Evolutionary conservation across 2,888 invertebrate species (phyloP).

Genomic region (Esperia sulphurella): DNA sequence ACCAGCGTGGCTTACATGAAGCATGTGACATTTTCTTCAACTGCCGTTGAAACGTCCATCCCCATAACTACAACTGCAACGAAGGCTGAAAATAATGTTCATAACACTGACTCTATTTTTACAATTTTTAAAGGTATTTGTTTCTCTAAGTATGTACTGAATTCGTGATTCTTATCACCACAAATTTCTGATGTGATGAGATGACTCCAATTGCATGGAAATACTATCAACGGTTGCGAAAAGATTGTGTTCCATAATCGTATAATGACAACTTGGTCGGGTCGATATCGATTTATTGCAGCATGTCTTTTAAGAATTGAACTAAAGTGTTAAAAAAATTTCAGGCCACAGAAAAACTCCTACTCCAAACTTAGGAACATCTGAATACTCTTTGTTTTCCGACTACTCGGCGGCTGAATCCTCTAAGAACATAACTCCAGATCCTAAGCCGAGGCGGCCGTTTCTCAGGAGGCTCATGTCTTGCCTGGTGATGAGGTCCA

Average conservation of each 20-base stretch:
- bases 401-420: slow-evolving; percentile 21
- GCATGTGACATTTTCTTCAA: slow-evolving; percentile 39
- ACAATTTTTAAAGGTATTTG: slow-evolving; percentile 55
- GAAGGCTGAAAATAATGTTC: slow-evolving; percentile 7
- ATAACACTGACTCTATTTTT: slow-evolving; percentile 33
- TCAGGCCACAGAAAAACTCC: slow-evolving; percentile 43
- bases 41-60: slow-evolving; percentile 18
- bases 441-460: slow-evolving; percentile 43
- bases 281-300: too few relatives aligned
- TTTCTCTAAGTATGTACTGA: too few relatives aligned
- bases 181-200: too few relatives aligned
- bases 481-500: slow-evolving; percentile 51
- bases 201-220: too few relatives aligned
- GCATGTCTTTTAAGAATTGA: too few relatives aligned
- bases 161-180: too few relatives aligned
- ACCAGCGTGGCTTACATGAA: slow-evolving; percentile 35
- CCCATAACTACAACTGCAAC: slow-evolving; percentile 1
- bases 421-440: slow-evolving; percentile 16
- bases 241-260: too few relatives aligned
- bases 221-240: too few relatives aligned
- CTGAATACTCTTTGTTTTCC: slow-evolving; percentile 43
- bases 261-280: too few relatives aligned
- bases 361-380: slow-evolving; percentile 62
- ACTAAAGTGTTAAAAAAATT: slow-evolving; percentile 9
- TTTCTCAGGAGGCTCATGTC: slow-evolving; percentile 58